phyloP scores from a whole-genome alignment of 2,797 vertebrate species.

The Pterois miles region DNA sequence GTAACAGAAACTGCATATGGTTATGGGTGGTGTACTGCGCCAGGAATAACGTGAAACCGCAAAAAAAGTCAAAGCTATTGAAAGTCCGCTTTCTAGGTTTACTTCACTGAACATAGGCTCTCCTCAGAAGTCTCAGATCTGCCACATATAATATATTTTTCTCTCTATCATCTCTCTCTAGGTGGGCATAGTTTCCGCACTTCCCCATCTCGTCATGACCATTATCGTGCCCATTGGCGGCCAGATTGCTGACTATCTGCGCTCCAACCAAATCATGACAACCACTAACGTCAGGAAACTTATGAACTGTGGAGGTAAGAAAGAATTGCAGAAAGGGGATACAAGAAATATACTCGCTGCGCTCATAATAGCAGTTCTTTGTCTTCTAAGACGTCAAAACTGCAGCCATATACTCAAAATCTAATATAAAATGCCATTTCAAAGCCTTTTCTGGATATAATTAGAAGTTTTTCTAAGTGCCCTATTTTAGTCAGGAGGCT shows the following conservation, averaged over 20 bases:
- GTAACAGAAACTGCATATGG: conserved; percentile 70
- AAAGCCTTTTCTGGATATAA: background rate
- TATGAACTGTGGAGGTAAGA: conserved; percentile 94
- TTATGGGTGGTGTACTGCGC: background rate
- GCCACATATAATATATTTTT: background rate
- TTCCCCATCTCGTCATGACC: conserved; percentile 95
- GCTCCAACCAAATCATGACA: conserved; percentile 88
- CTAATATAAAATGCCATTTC: background rate
- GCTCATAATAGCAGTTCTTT: background rate
- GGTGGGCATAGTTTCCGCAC: conserved; percentile 91
- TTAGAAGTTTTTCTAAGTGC: background rate
- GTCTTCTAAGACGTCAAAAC: background rate
- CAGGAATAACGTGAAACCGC: background rate
- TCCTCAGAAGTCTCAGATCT: background rate
- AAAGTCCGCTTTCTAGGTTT: background rate
- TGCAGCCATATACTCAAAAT: background rate
- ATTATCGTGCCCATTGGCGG: conserved; percentile 94
- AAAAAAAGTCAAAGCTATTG: background rate
- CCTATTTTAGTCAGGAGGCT: background rate
- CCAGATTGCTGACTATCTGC: conserved; percentile 90
- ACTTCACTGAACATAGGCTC: background rate
- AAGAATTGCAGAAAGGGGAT: background rate
- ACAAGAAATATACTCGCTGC: background rate
- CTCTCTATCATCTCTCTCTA: conserved; percentile 46
- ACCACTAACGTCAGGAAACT: conserved; percentile 94